Percentiles rank a stretch among this genome's conserved stretches.
phyloP scores from a whole-genome alignment of 2,797 vertebrate species.

The Bothrops alternatus region DNA sequence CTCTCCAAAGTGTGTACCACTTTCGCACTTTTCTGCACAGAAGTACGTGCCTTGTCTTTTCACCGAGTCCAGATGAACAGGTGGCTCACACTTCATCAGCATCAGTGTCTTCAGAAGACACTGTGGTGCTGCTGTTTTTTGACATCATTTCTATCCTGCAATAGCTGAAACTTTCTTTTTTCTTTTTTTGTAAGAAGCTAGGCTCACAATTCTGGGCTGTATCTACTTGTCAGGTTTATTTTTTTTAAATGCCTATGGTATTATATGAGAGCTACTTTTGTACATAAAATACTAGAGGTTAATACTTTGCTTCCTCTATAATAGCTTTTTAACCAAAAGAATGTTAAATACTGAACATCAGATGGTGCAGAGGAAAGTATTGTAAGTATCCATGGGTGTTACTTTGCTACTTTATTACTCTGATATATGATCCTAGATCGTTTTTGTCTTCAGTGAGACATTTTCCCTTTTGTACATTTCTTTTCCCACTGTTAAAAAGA shows the following conservation, averaged over 20 bases:
- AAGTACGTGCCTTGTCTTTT: background rate
- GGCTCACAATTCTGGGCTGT: background rate
- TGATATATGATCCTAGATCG: background rate
- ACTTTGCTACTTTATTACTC: background rate
- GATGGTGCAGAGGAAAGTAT: background rate
- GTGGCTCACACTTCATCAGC: background rate
- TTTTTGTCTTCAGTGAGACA: background rate
- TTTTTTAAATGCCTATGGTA: background rate
- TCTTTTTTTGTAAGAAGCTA: background rate
- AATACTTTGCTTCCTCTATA: background rate
- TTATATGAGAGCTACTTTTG: background rate
- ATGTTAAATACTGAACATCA: background rate
- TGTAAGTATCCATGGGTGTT: background rate
- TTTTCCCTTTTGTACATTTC: background rate
- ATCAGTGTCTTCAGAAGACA: background rate
- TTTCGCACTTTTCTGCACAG: background rate
- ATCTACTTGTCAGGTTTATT: background rate
- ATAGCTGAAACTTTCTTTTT: background rate
- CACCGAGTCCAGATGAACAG: background rate
- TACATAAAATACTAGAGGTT: background rate
- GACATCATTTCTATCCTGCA: background rate
- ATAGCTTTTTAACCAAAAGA: background rate
- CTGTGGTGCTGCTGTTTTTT: background rate
- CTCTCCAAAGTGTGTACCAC: background rate
- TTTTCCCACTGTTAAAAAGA: background rate